Percentiles rank a stretch among this genome's conserved stretches.
Conservation (phyloP, 2,113 vertebrate species). For the Pomatostomus ruficeps region DNA sequence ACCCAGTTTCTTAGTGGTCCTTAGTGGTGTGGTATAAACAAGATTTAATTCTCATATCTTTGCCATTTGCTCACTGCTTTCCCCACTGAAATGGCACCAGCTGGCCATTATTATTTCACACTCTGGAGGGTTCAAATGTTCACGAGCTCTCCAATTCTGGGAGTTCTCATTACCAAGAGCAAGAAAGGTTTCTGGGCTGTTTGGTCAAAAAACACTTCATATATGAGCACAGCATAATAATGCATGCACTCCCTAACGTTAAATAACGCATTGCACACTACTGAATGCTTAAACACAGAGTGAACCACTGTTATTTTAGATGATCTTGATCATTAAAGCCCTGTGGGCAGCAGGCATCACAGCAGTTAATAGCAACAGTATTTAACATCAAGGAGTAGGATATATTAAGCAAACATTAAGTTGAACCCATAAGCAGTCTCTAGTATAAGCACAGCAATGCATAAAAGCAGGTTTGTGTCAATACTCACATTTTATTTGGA, state of each 20-base stretch:
- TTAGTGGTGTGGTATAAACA: neutral
- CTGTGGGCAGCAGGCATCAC: neutral
- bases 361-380: neutral
- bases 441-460: neutral
- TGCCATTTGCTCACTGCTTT: conserved; percentile 6
- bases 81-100: conserved; percentile 18
- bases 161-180: neutral
- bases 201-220: neutral
- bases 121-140: conserved; percentile 22
- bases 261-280: neutral
- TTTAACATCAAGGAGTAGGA: neutral
- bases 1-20: neutral
- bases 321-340: neutral
- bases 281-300: neutral
- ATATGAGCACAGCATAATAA: neutral
- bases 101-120: conserved; percentile 26
- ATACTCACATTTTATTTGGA: neutral
- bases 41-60: neutral
- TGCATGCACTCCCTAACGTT: neutral
- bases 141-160: neutral
- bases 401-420: neutral
- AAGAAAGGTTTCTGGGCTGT: neutral
- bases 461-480: neutral
- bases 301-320: neutral
- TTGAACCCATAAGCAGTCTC: neutral